Conservation (phyloP, 2,113 vertebrate genomes). For the Mobula hypostoma region DNA sequence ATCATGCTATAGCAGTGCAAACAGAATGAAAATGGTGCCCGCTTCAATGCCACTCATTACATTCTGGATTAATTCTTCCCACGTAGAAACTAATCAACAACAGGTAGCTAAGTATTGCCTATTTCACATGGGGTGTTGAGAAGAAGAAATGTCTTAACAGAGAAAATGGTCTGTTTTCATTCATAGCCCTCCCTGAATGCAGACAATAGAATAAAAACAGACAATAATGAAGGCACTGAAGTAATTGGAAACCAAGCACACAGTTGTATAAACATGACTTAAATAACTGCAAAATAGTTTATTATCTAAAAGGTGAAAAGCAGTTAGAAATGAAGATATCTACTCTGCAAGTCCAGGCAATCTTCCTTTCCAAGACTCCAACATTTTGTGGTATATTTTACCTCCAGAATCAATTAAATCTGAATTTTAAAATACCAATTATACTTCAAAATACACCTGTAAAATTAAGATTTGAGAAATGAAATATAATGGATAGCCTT, state of each 20-base stretch:
- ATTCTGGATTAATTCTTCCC: neutral
- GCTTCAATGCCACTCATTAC: slow-evolving; percentile 2
- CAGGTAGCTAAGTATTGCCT: neutral
- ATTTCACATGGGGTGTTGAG: neutral
- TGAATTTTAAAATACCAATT: slow-evolving; percentile 30
- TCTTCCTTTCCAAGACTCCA: slow-evolving; percentile 6
- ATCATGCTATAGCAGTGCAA: neutral
- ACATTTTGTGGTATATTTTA: neutral
- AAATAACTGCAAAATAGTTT: slow-evolving; percentile 29
- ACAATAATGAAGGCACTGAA: slow-evolving; percentile 37
- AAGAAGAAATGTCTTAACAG: neutral
- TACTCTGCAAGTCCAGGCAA: slow-evolving; percentile 15
- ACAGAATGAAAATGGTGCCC: neutral
- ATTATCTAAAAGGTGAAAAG: slow-evolving; percentile 20
- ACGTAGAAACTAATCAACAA: neutral
- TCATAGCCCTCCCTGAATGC: neutral
- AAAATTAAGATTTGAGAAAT: slow-evolving; percentile 17
- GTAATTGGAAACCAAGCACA: slow-evolving; percentile 19
- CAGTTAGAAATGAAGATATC: neutral
- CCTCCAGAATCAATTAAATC: neutral
- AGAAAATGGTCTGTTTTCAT: slow-evolving; percentile 10
- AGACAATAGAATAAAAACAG: neutral
- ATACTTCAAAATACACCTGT: slow-evolving; percentile 26
- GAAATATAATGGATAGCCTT: slow-evolving; percentile 3
- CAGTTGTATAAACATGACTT: slow-evolving; percentile 24